Conservation (phyloP, 2,797 vertebrate genomes). For the Anas bernieri region DNA sequence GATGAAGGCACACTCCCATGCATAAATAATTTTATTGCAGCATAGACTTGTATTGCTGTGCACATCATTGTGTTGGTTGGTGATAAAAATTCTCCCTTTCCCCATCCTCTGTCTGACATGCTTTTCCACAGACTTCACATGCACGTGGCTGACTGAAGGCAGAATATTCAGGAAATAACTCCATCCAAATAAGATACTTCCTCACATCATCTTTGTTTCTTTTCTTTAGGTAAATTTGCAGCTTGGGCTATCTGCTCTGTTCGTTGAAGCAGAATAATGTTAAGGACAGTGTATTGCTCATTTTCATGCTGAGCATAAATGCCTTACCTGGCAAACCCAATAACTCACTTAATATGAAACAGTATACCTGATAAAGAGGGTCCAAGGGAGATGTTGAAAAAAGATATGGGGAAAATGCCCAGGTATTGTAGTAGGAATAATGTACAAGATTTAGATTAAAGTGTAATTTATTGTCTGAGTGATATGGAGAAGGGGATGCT, state of each 20-base stretch:
- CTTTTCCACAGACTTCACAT: background rate
- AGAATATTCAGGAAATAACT: background rate
- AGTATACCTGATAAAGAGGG: conserved; percentile 46
- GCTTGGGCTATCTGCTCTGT: background rate
- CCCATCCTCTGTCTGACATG: background rate
- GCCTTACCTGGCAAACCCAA: conserved; percentile 5
- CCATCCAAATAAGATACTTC: background rate
- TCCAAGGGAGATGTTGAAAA: conserved; percentile 27
- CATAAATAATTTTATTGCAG: background rate
- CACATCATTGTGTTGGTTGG: background rate
- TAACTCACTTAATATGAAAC: conserved; percentile 53
- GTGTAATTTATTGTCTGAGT: conserved; percentile 44
- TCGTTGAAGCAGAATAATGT: background rate
- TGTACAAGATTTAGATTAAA: conserved; percentile 54
- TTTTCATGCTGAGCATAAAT: conserved; percentile 40
- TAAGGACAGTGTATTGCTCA: background rate
- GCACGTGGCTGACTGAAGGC: background rate
- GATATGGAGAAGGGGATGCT: conserved; percentile 7
- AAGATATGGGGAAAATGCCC: conserved; percentile 30
- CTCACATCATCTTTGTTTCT: background rate
- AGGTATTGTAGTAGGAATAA: conserved; percentile 38
- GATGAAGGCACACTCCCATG: background rate
- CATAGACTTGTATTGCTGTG: background rate
- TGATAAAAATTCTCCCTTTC: background rate
- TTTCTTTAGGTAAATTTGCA: background rate